A percentile compares a stretch with the other conserved stretches of the same genome.
These are phyloP conservation scores for Lordiphosa clarofinis DNA, from an alignment of 1,140 invertebrate species.

Conservation along the genomic window DNA sequence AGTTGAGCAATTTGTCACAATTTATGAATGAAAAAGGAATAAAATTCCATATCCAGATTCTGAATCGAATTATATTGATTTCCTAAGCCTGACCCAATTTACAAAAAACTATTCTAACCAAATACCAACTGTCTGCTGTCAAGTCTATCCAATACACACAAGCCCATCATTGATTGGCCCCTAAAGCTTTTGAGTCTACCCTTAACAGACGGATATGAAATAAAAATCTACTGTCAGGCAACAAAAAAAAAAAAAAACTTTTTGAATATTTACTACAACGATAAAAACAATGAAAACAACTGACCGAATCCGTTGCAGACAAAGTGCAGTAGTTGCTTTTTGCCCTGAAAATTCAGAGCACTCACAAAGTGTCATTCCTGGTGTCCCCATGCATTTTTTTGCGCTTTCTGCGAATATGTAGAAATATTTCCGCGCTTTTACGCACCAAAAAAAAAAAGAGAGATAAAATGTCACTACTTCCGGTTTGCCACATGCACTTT, in stretches of 20 bases:
- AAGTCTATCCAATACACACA: constrained; percentile 2
- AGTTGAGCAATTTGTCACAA: constrained; percentile 6
- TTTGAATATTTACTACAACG: constrained; percentile 65
- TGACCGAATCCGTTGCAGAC: constrained; percentile 27
- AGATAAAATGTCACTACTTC: constrained; percentile 46
- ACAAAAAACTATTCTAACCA: background rate
- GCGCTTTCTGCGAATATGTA: constrained; percentile 46
- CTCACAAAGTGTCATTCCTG: constrained; percentile 36
- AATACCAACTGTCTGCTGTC: background rate
- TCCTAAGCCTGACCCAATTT: background rate
- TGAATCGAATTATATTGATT: constrained; percentile 3
- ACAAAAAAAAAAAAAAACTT: constrained; percentile 27
- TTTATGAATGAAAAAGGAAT: constrained; percentile 2
- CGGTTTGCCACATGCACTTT: constrained; percentile 63
- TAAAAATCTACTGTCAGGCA: constrained; percentile 36
- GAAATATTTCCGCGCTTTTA: constrained; percentile 59
- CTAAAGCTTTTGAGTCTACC: background rate
- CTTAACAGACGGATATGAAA: constrained; percentile 31
- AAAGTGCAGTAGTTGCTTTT: constrained; percentile 12
- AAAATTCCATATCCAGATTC: too few relatives aligned
- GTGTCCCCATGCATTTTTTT: constrained; percentile 14
- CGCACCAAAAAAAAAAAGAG: constrained; percentile 22
- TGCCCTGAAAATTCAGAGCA: constrained; percentile 33
- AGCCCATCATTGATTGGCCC: constrained; percentile 5
- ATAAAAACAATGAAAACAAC: constrained; percentile 31